Conservation (phyloP, 1,140 invertebrate genomes). For the Delia radicum region DNA sequence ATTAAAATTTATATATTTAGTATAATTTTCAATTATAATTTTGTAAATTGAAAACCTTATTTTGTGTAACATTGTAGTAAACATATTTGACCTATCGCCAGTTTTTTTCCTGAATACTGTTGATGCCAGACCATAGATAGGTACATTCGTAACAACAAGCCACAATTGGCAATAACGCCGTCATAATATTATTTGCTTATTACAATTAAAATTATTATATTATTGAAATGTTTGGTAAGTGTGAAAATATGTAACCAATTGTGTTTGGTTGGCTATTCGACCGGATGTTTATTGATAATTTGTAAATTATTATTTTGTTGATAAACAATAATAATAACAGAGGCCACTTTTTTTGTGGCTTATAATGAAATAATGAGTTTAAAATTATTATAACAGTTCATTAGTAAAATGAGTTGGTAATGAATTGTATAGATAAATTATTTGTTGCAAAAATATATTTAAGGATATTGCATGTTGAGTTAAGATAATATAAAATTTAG, state of each 20-base stretch:
- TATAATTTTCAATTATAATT: slow-evolving; percentile 21
- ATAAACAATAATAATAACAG: background rate
- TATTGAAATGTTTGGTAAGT: background rate
- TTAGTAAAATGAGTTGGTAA: slow-evolving; percentile 4
- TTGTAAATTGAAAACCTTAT: background rate
- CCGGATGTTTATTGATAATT: slow-evolving; percentile 25
- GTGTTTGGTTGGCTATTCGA: background rate
- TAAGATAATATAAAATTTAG: background rate
- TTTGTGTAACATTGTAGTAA: background rate
- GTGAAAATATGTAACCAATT: slow-evolving; percentile 1
- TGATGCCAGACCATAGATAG: slow-evolving; percentile 9
- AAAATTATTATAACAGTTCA: slow-evolving; percentile 13
- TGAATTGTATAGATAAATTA: slow-evolving; percentile 18
- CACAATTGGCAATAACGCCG: background rate
- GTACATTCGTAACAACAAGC: background rate
- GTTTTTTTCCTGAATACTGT: background rate
- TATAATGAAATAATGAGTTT: slow-evolving; percentile 20
- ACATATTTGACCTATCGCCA: background rate
- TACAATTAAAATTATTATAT: background rate
- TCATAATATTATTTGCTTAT: background rate
- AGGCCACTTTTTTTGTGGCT: background rate
- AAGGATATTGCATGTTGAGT: background rate
- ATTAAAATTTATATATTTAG: slow-evolving; percentile 14
- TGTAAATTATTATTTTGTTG: slow-evolving; percentile 25
- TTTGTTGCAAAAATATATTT: background rate